Evolutionary conservation across 2,113 vertebrate genomes (phyloP).

Genomic region (Gymnorhina tibicen): DNA sequence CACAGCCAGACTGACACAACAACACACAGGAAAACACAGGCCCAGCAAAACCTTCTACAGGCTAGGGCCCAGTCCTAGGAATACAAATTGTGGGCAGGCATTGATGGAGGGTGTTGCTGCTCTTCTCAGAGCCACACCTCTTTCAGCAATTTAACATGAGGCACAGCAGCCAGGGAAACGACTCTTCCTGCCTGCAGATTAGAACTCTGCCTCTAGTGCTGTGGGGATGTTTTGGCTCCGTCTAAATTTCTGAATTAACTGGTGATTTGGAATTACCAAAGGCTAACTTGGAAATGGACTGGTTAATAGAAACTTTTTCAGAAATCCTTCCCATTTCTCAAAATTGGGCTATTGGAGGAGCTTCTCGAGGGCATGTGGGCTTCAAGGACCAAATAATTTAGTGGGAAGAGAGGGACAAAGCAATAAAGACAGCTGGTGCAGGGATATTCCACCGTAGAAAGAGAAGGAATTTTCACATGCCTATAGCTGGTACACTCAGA

Average conservation of each 20-base stretch:
- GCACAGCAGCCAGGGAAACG: background rate
- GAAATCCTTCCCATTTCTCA: background rate
- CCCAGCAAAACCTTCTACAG: background rate
- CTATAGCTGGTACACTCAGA: background rate
- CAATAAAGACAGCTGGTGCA: background rate
- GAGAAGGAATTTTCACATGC: background rate
- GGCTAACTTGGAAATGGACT: background rate
- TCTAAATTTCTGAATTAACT: background rate
- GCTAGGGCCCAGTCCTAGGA: background rate
- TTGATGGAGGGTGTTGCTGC: background rate
- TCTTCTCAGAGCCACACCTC: background rate
- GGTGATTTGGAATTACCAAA: background rate
- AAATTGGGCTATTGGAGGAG: background rate
- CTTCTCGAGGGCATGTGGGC: background rate
- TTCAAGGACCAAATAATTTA: background rate
- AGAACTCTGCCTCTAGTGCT: background rate
- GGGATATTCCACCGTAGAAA: background rate
- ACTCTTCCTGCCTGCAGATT: background rate
- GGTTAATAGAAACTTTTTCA: background rate
- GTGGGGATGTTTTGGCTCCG: background rate
- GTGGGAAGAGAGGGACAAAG: background rate
- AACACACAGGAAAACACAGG: background rate
- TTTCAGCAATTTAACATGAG: fast-evolving
- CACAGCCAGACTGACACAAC: background rate
- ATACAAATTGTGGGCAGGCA: fast-evolving